Evolutionary conservation across 2,797 vertebrate species (phyloP).

Genomic region (Notamacropus eugenii): DNA sequence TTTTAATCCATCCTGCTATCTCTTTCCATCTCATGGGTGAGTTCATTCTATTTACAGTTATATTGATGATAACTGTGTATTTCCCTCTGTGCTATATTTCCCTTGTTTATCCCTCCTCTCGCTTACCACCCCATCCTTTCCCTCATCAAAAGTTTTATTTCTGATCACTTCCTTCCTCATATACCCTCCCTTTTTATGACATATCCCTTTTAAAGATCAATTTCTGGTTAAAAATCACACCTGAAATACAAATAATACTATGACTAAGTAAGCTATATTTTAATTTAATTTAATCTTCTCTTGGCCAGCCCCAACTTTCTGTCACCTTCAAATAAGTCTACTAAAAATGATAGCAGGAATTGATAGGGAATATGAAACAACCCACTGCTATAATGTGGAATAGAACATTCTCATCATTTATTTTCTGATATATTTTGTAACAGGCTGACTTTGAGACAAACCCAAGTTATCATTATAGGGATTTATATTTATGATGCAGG

Average conservation of each 20-base stretch:
- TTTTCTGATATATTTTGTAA: conserved; percentile 35
- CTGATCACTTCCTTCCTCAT: too few species aligned
- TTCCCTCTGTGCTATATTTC: too few species aligned
- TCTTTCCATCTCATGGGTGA: too few species aligned
- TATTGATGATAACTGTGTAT: too few species aligned
- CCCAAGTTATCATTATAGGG: neutral
- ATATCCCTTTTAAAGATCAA: conserved; percentile 9
- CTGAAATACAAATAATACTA: conserved; percentile 35
- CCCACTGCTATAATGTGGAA: conserved; percentile 9
- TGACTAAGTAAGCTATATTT: neutral
- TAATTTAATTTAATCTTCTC: neutral
- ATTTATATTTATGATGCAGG: neutral
- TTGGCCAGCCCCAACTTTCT: neutral
- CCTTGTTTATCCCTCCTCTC: too few species aligned
- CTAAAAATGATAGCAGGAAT: conserved; percentile 11
- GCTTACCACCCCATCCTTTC: too few species aligned
- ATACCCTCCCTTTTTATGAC: neutral
- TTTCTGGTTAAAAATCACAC: conserved; percentile 52
- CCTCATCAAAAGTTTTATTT: too few species aligned
- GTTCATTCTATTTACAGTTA: too few species aligned
- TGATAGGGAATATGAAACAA: neutral
- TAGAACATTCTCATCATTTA: conserved; percentile 4
- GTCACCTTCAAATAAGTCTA: conserved; percentile 45
- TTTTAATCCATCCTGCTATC: too few species aligned
- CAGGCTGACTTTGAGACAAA: conserved; percentile 11